These are phyloP conservation scores for Drosophila equinoxialis DNA, from an alignment of 1,140 invertebrate genomes.

Conservation along the genomic window DNA sequence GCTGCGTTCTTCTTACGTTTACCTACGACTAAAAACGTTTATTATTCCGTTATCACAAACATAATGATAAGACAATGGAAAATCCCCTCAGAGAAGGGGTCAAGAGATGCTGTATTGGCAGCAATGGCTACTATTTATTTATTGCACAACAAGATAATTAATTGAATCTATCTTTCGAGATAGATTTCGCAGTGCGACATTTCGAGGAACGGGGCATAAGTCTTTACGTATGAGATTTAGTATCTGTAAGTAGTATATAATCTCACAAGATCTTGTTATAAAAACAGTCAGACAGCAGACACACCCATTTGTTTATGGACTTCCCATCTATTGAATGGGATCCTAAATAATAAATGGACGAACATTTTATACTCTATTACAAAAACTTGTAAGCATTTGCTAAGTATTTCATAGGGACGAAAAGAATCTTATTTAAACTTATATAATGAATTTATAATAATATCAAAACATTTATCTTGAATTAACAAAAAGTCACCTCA, in stretches of 20 bases:
- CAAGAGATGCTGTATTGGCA: background rate
- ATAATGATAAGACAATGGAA: slow-evolving; percentile 33
- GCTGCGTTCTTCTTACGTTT: slow-evolving; percentile 27
- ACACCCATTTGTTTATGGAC: background rate
- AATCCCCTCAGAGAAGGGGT: slow-evolving; percentile 31
- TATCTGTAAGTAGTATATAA: background rate
- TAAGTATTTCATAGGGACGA: no score
- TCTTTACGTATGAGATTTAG: background rate
- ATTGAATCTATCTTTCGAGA: no score
- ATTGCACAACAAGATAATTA: no score
- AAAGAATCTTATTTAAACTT: no score
- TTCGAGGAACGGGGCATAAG: no score
- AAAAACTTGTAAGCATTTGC: no score
- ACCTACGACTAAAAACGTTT: slow-evolving; percentile 17
- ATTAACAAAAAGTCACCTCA: no score
- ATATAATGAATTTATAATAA: no score
- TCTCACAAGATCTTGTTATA: background rate
- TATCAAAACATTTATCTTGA: no score
- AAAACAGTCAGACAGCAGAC: background rate
- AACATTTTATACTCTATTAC: background rate
- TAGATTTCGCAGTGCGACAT: no score
- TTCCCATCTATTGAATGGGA: background rate
- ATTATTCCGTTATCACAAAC: slow-evolving; percentile 36
- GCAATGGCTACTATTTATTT: background rate
- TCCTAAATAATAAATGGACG: background rate